Evolutionary conservation across 30 jellyfish, hydroid and myxozoan species (phyloP).

Genomic region (Turritopsis rubra): DNA sequence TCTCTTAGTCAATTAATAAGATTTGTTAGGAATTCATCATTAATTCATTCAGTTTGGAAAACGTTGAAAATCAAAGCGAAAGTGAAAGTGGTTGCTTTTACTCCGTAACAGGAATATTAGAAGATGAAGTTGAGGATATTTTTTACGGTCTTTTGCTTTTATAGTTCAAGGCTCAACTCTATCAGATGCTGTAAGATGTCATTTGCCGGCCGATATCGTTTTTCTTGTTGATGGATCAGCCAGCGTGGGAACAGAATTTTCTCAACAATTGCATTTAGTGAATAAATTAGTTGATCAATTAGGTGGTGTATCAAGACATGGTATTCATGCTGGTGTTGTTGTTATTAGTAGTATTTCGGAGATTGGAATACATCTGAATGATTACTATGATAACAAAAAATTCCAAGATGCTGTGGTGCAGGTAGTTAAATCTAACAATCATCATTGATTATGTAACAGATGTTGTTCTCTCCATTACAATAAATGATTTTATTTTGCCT

Average conservation of each 20-base stretch:
- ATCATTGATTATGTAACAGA: too few relatives aligned
- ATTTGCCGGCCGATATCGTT: constrained; percentile 63
- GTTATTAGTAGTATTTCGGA: constrained; percentile 69
- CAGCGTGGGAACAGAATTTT: constrained; percentile 76
- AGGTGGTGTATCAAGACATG: constrained; percentile 88
- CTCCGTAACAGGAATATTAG: background rate
- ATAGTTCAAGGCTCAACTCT: background rate
- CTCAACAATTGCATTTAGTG: constrained; percentile 56
- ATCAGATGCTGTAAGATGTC: constrained; percentile 20
- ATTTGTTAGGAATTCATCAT: too few relatives aligned
- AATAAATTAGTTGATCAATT: constrained; percentile 35
- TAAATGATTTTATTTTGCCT: background rate
- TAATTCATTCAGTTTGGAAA: too few relatives aligned
- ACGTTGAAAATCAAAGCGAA: background rate
- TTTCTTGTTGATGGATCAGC: constrained; percentile 96
- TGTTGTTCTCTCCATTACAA: too few relatives aligned
- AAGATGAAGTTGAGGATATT: background rate
- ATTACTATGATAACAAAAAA: constrained; percentile 37
- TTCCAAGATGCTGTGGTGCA: constrained; percentile 44
- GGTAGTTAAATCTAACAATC: too few relatives aligned
- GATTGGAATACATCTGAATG: constrained; percentile 45
- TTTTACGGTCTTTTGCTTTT: background rate
- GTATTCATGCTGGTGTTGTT: constrained; percentile 89
- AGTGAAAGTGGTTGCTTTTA: background rate
- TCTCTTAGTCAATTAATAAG: too few relatives aligned